Percentiles rank a stretch among this genome's conserved stretches.
Conservation (phyloP, 2,797 vertebrate genomes). For the Selene dorsalis region DNA sequence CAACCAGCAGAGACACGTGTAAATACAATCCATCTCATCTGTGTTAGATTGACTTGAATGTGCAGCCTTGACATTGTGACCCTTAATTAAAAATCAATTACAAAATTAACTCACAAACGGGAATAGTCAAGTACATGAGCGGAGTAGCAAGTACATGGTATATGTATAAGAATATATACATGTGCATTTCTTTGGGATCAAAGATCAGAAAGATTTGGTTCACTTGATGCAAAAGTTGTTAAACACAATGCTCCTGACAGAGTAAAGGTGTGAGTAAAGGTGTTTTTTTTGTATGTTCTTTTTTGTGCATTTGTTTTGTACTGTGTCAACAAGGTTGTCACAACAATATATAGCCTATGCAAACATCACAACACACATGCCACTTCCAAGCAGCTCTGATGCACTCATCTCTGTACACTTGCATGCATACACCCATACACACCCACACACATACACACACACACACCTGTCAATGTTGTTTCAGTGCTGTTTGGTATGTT, state of each 20-base stretch:
- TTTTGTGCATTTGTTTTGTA: slow-evolving; percentile 41
- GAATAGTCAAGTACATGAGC: slow-evolving; percentile 76
- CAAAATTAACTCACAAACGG: slow-evolving; percentile 44
- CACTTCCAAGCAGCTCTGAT: slow-evolving; percentile 34
- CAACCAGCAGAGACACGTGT: slow-evolving; percentile 33
- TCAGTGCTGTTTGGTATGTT: slow-evolving; percentile 75
- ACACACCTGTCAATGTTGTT: slow-evolving; percentile 52
- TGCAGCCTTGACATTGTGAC: slow-evolving; percentile 10
- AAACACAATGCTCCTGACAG: slow-evolving; percentile 35
- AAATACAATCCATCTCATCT: slow-evolving; percentile 29
- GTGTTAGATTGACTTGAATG: slow-evolving; percentile 27
- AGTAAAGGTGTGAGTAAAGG: slow-evolving; percentile 15
- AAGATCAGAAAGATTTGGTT: slow-evolving; percentile 53
- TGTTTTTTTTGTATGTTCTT: slow-evolving; percentile 31
- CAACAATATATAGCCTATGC: slow-evolving; percentile 46
- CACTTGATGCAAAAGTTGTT: slow-evolving; percentile 40
- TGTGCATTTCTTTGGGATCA: slow-evolving; percentile 75
- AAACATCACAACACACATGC: slow-evolving; percentile 41
- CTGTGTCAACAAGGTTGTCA: slow-evolving; percentile 46
- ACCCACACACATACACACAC: slow-evolving; percentile 23
- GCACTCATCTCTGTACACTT: slow-evolving; percentile 49
- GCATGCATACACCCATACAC: background rate
- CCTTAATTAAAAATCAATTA: background rate
- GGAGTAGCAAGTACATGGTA: slow-evolving; percentile 63
- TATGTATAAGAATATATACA: slow-evolving; percentile 67